These are phyloP conservation scores for Gadopsis bispinosus DNA, from an alignment of 2,797 vertebrate genomes.

Conservation along the genomic window DNA sequence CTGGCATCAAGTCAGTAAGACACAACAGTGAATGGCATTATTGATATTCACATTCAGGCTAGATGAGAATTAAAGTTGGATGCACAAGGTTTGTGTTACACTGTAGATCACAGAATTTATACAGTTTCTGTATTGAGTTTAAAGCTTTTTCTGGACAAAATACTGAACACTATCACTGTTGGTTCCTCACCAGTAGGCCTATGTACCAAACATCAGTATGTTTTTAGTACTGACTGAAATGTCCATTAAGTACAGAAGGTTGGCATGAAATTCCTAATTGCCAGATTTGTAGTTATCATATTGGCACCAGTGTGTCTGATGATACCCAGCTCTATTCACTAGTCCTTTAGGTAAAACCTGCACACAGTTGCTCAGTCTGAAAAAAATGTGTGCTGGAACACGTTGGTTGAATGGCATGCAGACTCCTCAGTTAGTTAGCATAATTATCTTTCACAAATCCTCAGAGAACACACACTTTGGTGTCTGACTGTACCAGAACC, in stretches of 20 bases:
- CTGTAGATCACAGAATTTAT: neutral
- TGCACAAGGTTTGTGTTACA: neutral
- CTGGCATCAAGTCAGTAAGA: constrained; percentile 18
- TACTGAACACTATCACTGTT: neutral
- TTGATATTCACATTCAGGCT: neutral
- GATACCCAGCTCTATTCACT: neutral
- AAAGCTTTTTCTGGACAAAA: neutral
- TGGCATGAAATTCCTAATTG: neutral
- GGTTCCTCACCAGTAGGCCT: neutral
- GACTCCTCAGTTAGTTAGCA: neutral
- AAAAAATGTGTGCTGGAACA: neutral
- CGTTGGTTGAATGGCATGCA: neutral
- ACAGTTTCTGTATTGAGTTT: neutral
- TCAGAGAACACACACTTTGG: neutral
- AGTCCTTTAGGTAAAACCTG: neutral
- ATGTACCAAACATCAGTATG: neutral
- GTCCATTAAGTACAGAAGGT: neutral
- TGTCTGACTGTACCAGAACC: neutral
- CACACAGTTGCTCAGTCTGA: neutral
- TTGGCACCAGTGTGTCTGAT: neutral
- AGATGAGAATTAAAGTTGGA: neutral
- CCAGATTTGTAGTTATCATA: constrained; percentile 2
- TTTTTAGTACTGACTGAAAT: constrained; percentile 1
- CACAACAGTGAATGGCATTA: neutral
- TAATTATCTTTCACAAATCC: constrained; percentile 1